phyloP scores from a whole-genome alignment of 2,113 vertebrate species.

The Oryctolagus cuniculus region mOryCun1.1 NC_091442.1:98959501-98960000 shows the following conservation, averaged over 20 bases:
- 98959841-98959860: background rate
- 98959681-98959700: background rate
- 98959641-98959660: background rate
- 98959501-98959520: background rate
- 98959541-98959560: conserved; percentile 10
- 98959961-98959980: background rate
- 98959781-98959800: background rate
- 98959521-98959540: background rate
- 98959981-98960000: background rate
- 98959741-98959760: background rate
- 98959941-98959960: background rate
- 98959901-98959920: background rate
- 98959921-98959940: background rate
- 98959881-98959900: background rate
- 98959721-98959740: background rate
- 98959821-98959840: background rate
- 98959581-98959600: background rate
- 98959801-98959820: background rate
- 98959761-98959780: background rate
- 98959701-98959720: conserved; percentile 16
- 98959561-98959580: background rate
- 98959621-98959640: background rate
- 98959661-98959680: conserved; percentile 16
- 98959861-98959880: background rate
- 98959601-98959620: background rate